A percentile compares a stretch with the other conserved stretches of the same genome.
phyloP scores from a whole-genome alignment of 2,797 vertebrate genomes.

The Siniperca undulata region DNA sequence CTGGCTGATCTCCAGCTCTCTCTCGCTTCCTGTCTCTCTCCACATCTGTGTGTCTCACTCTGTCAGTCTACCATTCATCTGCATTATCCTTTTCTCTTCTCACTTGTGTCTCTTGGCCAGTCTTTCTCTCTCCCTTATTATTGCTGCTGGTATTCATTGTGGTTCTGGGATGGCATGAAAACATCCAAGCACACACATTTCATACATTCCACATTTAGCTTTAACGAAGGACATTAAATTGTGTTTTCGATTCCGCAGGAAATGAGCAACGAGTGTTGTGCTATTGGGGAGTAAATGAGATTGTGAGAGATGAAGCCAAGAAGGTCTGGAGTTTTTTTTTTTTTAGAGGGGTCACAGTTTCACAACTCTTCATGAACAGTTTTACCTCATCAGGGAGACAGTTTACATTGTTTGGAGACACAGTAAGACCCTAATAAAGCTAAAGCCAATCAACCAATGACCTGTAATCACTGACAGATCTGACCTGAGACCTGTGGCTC shows the following conservation, averaged over 20 bases:
- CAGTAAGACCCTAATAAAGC: background rate
- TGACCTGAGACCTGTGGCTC: background rate
- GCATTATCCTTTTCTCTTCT: background rate
- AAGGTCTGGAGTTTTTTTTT: background rate
- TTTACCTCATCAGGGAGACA: background rate
- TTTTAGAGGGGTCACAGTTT: background rate
- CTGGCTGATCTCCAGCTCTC: slow-evolving; percentile 5
- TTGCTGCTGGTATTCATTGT: slow-evolving; percentile 33
- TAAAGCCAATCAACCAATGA: too few relatives aligned
- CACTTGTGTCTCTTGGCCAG: background rate
- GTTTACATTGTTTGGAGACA: background rate
- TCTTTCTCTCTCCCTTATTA: background rate
- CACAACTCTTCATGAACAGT: background rate
- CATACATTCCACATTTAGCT: slow-evolving; percentile 52
- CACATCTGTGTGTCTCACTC: slow-evolving; percentile 13
- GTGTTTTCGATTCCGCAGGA: slow-evolving; percentile 53
- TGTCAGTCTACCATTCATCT: background rate
- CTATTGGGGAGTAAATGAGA: slow-evolving; percentile 40
- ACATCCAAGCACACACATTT: slow-evolving; percentile 28
- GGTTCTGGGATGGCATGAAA: slow-evolving; percentile 42
- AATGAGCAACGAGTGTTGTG: slow-evolving; percentile 40
- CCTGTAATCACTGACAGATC: too few relatives aligned
- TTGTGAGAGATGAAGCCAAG: background rate
- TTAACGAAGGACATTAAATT: slow-evolving; percentile 61
- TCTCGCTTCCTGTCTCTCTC: background rate